phyloP scores from a whole-genome alignment of 2,888 invertebrate species.

The Sarcophaga rosellei region DNA sequence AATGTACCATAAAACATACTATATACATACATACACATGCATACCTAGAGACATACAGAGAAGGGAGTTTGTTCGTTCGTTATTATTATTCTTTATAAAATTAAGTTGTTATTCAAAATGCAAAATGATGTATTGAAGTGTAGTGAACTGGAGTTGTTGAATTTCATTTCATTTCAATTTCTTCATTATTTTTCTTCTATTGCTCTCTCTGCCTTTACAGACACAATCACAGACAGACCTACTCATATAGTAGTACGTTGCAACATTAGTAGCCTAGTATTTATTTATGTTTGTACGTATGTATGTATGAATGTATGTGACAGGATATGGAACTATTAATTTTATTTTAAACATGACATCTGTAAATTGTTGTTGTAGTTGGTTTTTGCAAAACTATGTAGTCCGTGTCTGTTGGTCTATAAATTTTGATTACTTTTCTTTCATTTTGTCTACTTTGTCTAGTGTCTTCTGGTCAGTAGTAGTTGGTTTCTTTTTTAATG shows the following conservation, averaged over 20 bases:
- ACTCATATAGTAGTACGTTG: not conserved
- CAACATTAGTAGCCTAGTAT: not conserved
- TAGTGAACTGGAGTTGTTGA: conserved; percentile 4
- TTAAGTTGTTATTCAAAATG: conserved; percentile 63
- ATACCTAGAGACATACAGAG: no score
- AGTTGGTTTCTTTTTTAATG: conserved; percentile 3
- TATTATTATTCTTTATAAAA: conserved; percentile 54
- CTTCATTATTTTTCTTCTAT: not conserved
- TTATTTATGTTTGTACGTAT: no score
- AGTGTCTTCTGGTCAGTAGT: conserved; percentile 32
- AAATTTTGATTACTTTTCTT: conserved; percentile 55
- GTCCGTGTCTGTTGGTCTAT: conserved; percentile 37
- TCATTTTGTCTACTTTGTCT: not conserved
- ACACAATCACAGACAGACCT: no score
- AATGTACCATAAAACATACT: not conserved
- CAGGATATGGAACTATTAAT: conserved; percentile 60
- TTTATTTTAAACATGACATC: conserved; percentile 64
- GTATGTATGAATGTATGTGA: not conserved
- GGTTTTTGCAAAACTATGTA: not conserved
- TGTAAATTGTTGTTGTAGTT: not conserved
- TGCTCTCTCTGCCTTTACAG: no score
- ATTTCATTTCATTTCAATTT: conserved; percentile 32
- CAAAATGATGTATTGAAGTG: conserved; percentile 66
- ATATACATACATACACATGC: no score
- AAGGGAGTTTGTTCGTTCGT: no score